Base-by-base conservation (phyloP, 1,140 invertebrate genomes). In the Cyclargus thomasi region DNA sequence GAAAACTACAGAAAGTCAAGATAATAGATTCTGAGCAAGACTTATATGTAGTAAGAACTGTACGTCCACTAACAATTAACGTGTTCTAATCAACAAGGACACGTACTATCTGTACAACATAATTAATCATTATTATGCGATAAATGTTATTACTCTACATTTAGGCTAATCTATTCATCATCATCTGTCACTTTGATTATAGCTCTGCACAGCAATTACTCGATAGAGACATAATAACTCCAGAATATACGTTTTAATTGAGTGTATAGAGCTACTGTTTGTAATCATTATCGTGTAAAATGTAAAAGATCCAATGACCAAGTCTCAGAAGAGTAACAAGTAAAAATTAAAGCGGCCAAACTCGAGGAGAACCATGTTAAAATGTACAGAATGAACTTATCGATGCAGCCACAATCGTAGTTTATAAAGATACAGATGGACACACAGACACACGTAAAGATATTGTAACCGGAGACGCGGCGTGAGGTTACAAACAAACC, bases 401-500 rank as follows among this genome's bases (percentile, higher is more conserved):
- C 29, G 29, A 29, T 29, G 29, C 8, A 29, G 4, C 29, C 5
- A 29, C 29, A 29, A 29, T 29, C 4, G 4, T 29, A 29, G 5
- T 8, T 1, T 59, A 20, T 59, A 5, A 23, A 62, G 23, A 62
- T 23, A 11, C 0, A 47, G 39, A 47, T 47, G 14, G 3, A 47
- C 39, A 47, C 14, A 47, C 39, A 47, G 39, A 47, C 14, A 47
- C 10, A 47, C 6, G 8, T 47, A 47, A 2, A 47, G 39, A 47
- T 47, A 47, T 16, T 47, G 18, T 71, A 62, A 68, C 53, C 63
- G 18, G 63, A 70, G 67, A 63, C 20, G 17, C 63, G 62, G 63
- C 57, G 57, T 71, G 53, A 65, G 70, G 67, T 71, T 71, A 71
- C 70, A 68, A 53, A 47, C 39, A 47, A 47, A 47, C 39, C 39